phyloP scores from a whole-genome alignment of 1,140 invertebrate species.

The Sarcophaga peregrina region DNA sequence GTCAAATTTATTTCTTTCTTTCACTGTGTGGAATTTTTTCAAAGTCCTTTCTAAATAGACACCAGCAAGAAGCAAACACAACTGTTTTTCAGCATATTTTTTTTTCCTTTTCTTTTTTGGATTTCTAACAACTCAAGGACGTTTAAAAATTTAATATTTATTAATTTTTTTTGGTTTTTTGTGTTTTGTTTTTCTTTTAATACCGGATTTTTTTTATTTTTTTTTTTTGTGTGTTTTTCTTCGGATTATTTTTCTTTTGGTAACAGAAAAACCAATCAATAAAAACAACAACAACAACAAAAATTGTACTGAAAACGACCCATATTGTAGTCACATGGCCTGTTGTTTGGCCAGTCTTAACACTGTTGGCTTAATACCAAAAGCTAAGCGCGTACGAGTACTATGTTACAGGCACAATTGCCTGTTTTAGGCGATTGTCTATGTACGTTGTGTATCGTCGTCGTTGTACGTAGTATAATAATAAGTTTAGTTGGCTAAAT shows the following conservation, averaged over 20 bases:
- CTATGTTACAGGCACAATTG: not conserved
- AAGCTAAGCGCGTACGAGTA: too few species aligned
- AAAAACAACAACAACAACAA: too few species aligned
- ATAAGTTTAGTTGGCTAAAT: not conserved
- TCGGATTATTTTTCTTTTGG: not conserved
- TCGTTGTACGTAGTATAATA: too few species aligned
- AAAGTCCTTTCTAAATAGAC: slow-evolving; percentile 30
- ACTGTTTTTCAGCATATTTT: not conserved
- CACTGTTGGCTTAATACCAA: too few species aligned
- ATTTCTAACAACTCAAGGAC: slow-evolving; percentile 34
- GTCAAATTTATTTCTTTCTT: too few species aligned
- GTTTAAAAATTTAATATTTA: slow-evolving; percentile 12
- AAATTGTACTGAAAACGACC: not conserved
- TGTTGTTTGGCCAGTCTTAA: too few species aligned
- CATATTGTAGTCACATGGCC: not conserved
- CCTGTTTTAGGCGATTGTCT: not conserved
- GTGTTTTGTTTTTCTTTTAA: not conserved
- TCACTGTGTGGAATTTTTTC: too few species aligned
- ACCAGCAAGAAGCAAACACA: not conserved
- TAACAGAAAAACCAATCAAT: not conserved
- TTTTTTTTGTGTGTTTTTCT: not conserved
- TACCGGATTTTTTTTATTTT: slow-evolving; percentile 14
- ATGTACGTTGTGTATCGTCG: not conserved
- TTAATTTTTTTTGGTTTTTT: too few species aligned
- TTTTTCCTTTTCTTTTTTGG: too few species aligned